phyloP scores from a whole-genome alignment of 1,140 invertebrate genomes.

The Tyrophagus putrescentiae region DNA sequence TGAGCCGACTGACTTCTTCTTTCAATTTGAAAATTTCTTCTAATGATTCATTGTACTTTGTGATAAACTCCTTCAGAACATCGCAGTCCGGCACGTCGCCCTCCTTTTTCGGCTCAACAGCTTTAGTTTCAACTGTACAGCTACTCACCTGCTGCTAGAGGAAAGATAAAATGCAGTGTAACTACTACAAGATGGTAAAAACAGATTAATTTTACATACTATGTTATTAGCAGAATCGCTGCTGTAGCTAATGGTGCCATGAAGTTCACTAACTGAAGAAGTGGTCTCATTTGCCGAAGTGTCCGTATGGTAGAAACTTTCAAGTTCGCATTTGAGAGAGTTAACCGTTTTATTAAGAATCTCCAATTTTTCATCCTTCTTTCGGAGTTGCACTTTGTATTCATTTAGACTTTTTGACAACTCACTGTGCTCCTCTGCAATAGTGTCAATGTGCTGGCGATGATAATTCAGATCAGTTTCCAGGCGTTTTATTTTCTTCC shows the following conservation, averaged over 20 bases:
- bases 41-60: not conserved
- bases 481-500: not conserved
- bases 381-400: not conserved
- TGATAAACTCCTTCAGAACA: no score
- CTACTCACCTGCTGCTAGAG: no score
- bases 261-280: no score
- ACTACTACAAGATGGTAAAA: no score
- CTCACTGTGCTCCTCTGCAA: not conserved
- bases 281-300: not conserved
- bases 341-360: not conserved
- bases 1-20: no score
- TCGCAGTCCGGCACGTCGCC: no score
- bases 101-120: no score
- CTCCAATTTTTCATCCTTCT: not conserved
- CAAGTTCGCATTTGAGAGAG: constrained; percentile 1
- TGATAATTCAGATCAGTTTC: constrained; percentile 2
- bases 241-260: not conserved
- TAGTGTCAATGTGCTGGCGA: constrained; percentile 6
- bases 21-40: constrained; percentile 5
- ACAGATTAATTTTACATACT: no score
- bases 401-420: not conserved
- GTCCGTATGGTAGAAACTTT: not conserved
- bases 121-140: no score
- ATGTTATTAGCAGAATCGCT: not conserved
- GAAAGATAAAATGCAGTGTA: no score